Evolutionary conservation across 1,140 invertebrate species (phyloP), one percentile per base, ranked within the genome.

Genomic region (Euwallacea similis): DNA sequence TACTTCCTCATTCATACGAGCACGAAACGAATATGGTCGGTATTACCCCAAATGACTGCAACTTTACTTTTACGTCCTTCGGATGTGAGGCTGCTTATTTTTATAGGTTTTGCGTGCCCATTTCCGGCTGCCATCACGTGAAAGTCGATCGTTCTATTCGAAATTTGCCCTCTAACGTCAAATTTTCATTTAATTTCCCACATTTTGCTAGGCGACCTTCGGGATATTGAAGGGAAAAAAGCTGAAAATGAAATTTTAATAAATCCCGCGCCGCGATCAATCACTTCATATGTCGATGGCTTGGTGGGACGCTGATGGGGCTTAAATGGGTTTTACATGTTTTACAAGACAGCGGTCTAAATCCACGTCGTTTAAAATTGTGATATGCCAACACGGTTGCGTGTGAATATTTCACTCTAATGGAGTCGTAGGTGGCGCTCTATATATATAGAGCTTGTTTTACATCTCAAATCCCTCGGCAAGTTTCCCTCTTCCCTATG

Each of bases 11-110:
- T 71, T 65, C 63, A 66, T 62, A 50, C 33, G 55, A n/a, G 63
- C 63, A 47, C 42, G 55, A 66, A 61, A 65, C 65, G 56, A 71
- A 71, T 71, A 71, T 66, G 69, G 65, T 66, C 56, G 69, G 42
- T 60, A 71, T 65, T 71, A 71, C 63, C 62, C 15, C 43, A 54
- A 71, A 71, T 66, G 69, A 71, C 69, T 66, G 42, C 54, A 66
- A 71, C 62, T 71, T 71, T 71, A 66, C 42, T 71, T 69, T 71
- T 71, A 71, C 55, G 69, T 63, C 43, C n/a, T 53, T 46, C 15
- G 56, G 54, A 65, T 66, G 55, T 65, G 69, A n/a, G 62, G 69
- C 44, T 65, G 56, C 69, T 65, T 71, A 71, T 60, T 71, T 71
- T 71, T 71, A 71, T 71, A 16, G 62, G 13, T 15, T 53, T 53